These are phyloP conservation scores for Polymixis flavicincta DNA, from an alignment of 2,888 invertebrate species.

Conservation along the genomic window DNA sequence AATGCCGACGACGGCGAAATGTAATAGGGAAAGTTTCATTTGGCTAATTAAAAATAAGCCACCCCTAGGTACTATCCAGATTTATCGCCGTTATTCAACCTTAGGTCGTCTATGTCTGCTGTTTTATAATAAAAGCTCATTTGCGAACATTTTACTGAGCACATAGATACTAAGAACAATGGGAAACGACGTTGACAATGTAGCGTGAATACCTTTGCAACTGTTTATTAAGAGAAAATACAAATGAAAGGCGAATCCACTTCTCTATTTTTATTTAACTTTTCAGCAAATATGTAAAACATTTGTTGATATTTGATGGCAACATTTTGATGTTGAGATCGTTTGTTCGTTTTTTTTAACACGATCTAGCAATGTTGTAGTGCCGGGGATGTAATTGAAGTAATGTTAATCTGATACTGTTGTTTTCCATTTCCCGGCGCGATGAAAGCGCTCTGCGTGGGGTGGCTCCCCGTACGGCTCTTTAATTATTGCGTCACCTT, in stretches of 20 bases:
- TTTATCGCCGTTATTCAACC: constrained; percentile 84
- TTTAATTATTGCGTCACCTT: constrained; percentile 85
- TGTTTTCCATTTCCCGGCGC: constrained; percentile 68
- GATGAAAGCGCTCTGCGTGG: constrained; percentile 69
- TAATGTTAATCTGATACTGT: constrained; percentile 58
- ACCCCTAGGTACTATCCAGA: constrained; percentile 82
- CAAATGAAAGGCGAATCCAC: constrained; percentile 62
- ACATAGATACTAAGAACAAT: constrained; percentile 78
- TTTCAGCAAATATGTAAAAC: constrained; percentile 33
- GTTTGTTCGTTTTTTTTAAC: constrained; percentile 23
- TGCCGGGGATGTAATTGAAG: constrained; percentile 41
- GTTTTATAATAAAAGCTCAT: constrained; percentile 80
- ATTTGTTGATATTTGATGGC: constrained; percentile 41
- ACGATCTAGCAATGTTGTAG: constrained; percentile 12
- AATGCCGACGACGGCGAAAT: constrained; percentile 78
- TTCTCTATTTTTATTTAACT: constrained; percentile 64
- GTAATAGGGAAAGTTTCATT: constrained; percentile 89
- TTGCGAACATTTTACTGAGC: constrained; percentile 76
- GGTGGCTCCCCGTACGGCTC: constrained; percentile 74
- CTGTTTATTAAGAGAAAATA: constrained; percentile 72
- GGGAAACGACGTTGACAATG: constrained; percentile 75
- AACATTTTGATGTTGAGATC: constrained; percentile 22
- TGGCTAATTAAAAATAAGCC: constrained; percentile 88
- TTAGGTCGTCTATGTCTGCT: constrained; percentile 75
- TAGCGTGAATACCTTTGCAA: constrained; percentile 74